Evolutionary conservation across 2,797 vertebrate genomes (phyloP).

Genomic region (Apogon hyalosoma): DNA sequence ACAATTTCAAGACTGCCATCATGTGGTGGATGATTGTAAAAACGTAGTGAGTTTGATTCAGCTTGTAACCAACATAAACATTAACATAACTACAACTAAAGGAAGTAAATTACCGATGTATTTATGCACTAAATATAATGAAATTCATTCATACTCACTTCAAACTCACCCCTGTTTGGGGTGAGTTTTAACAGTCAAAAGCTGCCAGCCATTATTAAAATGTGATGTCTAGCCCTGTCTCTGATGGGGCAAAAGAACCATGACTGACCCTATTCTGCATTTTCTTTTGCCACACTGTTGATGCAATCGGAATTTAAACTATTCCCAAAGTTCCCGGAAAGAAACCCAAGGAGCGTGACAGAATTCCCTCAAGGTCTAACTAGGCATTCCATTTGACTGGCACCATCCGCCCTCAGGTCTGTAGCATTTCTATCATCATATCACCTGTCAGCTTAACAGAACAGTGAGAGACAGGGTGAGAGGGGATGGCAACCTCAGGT

Average conservation of each 20-base stretch:
- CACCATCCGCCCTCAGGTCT: conserved; percentile 51
- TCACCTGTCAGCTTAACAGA: conserved; percentile 70
- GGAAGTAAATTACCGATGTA: too few species aligned
- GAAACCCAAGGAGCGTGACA: conserved; percentile 42
- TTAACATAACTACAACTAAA: not conserved
- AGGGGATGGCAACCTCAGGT: conserved; percentile 55
- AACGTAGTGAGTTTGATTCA: not conserved
- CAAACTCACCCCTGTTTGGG: too few species aligned
- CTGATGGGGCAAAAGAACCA: conserved; percentile 9
- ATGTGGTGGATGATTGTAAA: conserved; percentile 66
- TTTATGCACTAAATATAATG: not conserved
- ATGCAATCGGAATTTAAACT: conserved; percentile 47
- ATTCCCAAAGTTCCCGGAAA: conserved; percentile 37
- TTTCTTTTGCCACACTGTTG: conserved; percentile 24
- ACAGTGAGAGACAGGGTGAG: conserved; percentile 51
- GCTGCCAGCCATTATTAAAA: conserved; percentile 3
- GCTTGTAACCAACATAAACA: not conserved
- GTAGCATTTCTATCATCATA: conserved; percentile 66
- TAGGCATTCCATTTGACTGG: conserved; percentile 57
- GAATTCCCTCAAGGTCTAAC: conserved; percentile 60
- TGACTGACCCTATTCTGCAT: conserved; percentile 20
- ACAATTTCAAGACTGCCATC: conserved; percentile 77
- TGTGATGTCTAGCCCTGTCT: not conserved
- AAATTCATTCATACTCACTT: not conserved
- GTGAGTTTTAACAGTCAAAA: conserved; percentile 1